These are phyloP conservation scores for Phoebastria nigripes DNA, from an alignment of 2,797 vertebrate genomes.

Conservation along the genomic window DNA sequence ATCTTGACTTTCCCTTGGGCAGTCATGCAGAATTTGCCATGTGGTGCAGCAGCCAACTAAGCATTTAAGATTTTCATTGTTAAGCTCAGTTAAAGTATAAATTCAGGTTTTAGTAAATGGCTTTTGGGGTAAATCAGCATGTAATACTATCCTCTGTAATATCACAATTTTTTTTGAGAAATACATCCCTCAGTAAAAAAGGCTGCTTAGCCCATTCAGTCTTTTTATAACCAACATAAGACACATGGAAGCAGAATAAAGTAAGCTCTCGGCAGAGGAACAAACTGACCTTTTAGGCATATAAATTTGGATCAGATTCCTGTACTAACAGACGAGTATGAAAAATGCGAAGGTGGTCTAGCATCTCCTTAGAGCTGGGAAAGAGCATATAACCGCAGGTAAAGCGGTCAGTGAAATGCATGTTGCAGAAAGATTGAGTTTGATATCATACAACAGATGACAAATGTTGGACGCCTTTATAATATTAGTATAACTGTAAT, in stretches of 20 bases:
- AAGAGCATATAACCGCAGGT: neutral
- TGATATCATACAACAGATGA: neutral
- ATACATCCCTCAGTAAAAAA: neutral
- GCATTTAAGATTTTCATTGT: neutral
- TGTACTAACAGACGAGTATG: neutral
- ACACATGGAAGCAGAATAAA: neutral
- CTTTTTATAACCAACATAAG: neutral
- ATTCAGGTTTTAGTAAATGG: neutral
- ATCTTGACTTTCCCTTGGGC: neutral
- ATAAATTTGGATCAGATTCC: neutral
- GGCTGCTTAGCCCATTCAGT: neutral
- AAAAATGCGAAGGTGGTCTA: neutral
- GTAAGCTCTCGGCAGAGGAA: neutral
- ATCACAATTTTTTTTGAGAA: neutral
- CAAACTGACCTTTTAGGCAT: neutral
- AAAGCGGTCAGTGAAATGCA: neutral
- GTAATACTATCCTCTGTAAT: neutral
- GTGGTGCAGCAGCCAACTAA: neutral
- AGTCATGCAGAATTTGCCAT: neutral
- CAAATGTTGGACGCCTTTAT: neutral
- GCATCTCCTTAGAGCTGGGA: neutral
- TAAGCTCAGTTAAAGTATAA: neutral
- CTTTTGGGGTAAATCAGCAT: neutral
- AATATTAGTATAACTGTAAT: neutral
- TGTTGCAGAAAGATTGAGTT: neutral